Base-by-base conservation (phyloP, 2,113 vertebrate genomes). In the Halcyon senegalensis region DNA sequence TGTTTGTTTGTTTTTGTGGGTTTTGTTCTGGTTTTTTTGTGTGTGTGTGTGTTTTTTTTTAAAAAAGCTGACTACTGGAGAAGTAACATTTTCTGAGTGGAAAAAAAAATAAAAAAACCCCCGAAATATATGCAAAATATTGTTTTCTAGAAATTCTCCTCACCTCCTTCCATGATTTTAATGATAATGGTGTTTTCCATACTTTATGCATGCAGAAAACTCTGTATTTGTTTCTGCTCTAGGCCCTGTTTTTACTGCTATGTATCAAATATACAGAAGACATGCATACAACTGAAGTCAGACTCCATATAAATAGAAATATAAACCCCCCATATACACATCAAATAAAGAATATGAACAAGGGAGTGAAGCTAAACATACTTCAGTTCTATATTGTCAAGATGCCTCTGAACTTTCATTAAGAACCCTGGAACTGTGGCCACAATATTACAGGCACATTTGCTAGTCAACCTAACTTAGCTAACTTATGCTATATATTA, bases 281-380 rank as follows among this genome's bases (percentile, higher is more conserved):
- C 67, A 67, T 39, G 67, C 59, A 50, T 17, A 50, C 16, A 77
- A 55, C 28, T 39, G 7, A 82, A 77, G 16, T 58, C 35, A 59
- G 31, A 76, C 4, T 69, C 10, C 11, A 21, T 16, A 16, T 78
- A 78, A 56, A 74, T 25, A 48, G 74, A 88, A 72, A 35, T 55
- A 56, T 25, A 46, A 81, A 46, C 19, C 0, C 0, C 0, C 11
- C 10, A 25, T 13, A 33, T 6, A 19, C 6, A 21, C 20, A 31
- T 35, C 31, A 76, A 58, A 37, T 24, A 69, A 67, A 24, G 41
- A 51, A 46, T 58, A 72, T 23, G 13, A 66, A 51, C 9, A 74
- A 48, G 9, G 3, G 35, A 68, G 15, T n/a, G 51, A 68, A 63
- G 43, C 9, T 86, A 73, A 78, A 46, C 6, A 5, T 70, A 43